Evolutionary conservation across 1,140 invertebrate genomes (phyloP), one percentile per base, ranked within the genome.

Genomic region (Nephila pilipes): DNA sequence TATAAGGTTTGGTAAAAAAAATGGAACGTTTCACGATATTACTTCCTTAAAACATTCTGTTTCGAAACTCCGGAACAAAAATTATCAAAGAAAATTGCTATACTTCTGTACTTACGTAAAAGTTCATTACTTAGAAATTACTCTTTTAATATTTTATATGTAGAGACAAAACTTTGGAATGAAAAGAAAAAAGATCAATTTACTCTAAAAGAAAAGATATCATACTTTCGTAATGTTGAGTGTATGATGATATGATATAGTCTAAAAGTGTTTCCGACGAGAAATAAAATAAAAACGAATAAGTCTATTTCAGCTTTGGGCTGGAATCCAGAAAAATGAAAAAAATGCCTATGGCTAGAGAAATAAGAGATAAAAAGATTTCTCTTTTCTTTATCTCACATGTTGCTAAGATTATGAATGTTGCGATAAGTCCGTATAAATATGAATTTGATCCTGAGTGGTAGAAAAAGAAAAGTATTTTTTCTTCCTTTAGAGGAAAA

Each of bases 381-480:
- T 75, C 14, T 75, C 29, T 69, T 69, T 75, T 75, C 36, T 32
- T 75, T 16, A 18, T 20, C 16, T 14, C 18, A 75, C 69, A 75
- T 75, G 69, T 75, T 36, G 69, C 69, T 75, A 29, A 75, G 69
- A 75, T 75, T 36, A 75, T 36, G 32, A 75, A 75, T 75, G 29
- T 32, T 18, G 3, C 16, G 69, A 75, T 75, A 75, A 75, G 16
- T 75, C 29, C 18, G 69, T 18, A 75, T 75, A 32, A 5, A 25
- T 16, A 60, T 14, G 25, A 25, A 69, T 69, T 69, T 32, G n/a
- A 29, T 20, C n/a, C n/a, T 58, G 6, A 46, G 25, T 14, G 32
- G 10, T 14, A 69, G n/a, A 69, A 69, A 14, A 69, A 6, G 63
- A n/a, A 22, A 65, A 69, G 8, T 14, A 0, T 32, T 16, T 69